These are phyloP conservation scores for Calonectris borealis DNA, from an alignment of 2,113 vertebrate genomes.

Conservation along the genomic window DNA sequence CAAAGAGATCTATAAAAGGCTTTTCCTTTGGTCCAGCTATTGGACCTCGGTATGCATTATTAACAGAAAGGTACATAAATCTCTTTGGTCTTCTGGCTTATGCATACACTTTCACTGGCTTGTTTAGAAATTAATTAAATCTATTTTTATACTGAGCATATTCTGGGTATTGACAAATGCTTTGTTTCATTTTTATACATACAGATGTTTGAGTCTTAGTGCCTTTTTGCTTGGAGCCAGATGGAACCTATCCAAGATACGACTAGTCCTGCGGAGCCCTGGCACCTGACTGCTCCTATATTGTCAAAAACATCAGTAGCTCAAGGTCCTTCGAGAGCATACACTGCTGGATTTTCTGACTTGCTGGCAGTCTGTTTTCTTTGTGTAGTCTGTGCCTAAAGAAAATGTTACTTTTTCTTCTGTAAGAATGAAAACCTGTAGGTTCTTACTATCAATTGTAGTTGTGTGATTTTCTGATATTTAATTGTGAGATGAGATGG, in stretches of 20 bases:
- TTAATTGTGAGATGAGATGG: not conserved
- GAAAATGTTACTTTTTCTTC: not conserved
- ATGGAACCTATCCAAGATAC: not conserved
- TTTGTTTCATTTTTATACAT: conserved; percentile 1
- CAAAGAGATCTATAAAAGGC: not conserved
- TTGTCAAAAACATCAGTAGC: conserved; percentile 30
- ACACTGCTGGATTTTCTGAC: not conserved
- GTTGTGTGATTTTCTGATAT: not conserved
- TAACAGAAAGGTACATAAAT: not conserved
- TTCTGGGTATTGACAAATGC: not conserved
- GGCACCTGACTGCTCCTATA: not conserved
- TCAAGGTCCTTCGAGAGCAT: not conserved
- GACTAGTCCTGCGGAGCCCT: not conserved
- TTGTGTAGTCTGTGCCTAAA: not conserved
- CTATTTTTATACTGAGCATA: not conserved
- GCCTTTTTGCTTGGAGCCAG: not conserved
- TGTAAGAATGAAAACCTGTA: not conserved
- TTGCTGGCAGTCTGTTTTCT: not conserved
- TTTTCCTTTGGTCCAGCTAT: not conserved
- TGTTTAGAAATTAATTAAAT: not conserved
- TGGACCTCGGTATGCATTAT: not conserved
- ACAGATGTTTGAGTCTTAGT: conserved; percentile 2
- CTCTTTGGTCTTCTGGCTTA: not conserved
- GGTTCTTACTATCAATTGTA: not conserved
- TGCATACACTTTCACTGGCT: not conserved